Base-by-base conservation (phyloP, 1,140 invertebrate genomes). In the Ostrea edulis region DNA sequence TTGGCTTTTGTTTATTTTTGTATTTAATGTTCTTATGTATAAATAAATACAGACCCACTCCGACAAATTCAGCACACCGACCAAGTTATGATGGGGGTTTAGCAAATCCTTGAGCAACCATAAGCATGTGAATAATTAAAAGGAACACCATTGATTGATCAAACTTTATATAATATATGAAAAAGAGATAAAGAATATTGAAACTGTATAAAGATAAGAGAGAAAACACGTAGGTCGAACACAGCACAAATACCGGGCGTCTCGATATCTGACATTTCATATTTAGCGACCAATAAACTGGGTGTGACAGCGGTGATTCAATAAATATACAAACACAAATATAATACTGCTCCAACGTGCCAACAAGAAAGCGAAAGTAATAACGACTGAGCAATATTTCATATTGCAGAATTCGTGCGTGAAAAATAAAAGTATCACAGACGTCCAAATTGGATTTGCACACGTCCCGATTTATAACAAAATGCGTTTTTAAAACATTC, bases 381-480 rank as follows among this genome's bases (percentile, higher is more conserved):
- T 25, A 84, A 84, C 25, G 22, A 62, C 52, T n/a, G 82, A 83
- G 82, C 82, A 83, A 83, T 83, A 83, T 83, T 25, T 83, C 1
- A 83, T 83, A 83, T 83, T 83, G 82, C 82, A 54, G 44, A 22
- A n/a, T 52, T 52, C 52, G 44, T 53, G 29, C n/a, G 51, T 84
- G 53, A 84, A 58, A 58, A 35, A 25, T 25, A 55, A 52, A 35
- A 14, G 51, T 87, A 87, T 87, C 86, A 87, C 86, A 87, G 82
- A 84, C 35, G 82, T 52, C 52, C 44, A 87, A 55, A 82, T 84
- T 71, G 20, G 55, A 87, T 87, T 87, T 87, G 86, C 86, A 87
- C 86, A 83, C 81, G 83, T 84, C 86, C 86, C 86, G 86, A 87
- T 83, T 81, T 58, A 58, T 87, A 82, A 87, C 82, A 82, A 68